Evolutionary conservation across 2,888 invertebrate species (phyloP).

Genomic region (Lamellibrachia columna): DNA sequence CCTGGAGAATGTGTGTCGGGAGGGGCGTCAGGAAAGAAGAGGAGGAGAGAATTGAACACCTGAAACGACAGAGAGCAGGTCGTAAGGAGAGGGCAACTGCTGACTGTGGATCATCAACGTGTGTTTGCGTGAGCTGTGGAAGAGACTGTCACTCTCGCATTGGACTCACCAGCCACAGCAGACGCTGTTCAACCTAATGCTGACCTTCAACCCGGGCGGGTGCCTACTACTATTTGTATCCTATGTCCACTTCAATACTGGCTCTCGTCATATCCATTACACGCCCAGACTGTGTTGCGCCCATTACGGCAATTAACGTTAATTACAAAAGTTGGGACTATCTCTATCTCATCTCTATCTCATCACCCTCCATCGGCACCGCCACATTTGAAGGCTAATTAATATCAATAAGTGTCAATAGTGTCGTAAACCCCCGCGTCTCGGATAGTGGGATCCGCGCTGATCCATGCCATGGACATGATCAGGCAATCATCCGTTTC

Average conservation of each 20-base stretch:
- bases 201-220: too few relatives aligned
- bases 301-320: background rate
- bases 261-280: background rate
- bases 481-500: background rate
- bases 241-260: background rate
- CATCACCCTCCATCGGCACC: background rate
- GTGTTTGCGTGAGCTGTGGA: too few relatives aligned
- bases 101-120: too few relatives aligned
- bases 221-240: background rate
- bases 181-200: too few relatives aligned
- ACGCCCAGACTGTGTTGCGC: background rate
- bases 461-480: background rate
- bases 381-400: background rate
- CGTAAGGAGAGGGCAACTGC: too few relatives aligned
- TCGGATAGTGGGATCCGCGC: background rate
- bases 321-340: background rate
- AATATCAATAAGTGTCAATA: conserved; percentile 16
- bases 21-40: too few relatives aligned
- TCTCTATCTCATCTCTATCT: background rate
- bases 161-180: too few relatives aligned
- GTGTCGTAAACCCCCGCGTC: background rate
- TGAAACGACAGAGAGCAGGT: too few relatives aligned
- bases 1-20: too few relatives aligned
- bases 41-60: too few relatives aligned
- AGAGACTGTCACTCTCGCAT: too few relatives aligned